These are phyloP conservation scores for Sinonovacula constricta DNA, from an alignment of 1,140 invertebrate genomes.

Conservation along the genomic window DNA sequence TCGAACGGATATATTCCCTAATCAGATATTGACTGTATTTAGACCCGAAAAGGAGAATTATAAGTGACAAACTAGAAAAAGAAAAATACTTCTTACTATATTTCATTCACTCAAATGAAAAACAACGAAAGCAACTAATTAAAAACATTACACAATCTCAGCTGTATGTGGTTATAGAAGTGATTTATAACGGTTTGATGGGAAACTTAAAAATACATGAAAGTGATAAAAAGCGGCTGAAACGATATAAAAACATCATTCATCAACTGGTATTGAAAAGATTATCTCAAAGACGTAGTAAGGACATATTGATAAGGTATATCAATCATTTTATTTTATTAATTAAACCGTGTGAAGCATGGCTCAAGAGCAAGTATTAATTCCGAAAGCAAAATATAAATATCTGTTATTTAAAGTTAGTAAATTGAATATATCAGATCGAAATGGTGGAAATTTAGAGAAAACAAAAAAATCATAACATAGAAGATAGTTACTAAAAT, in stretches of 20 bases:
- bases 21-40: slow-evolving; percentile 27
- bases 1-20: too few species aligned
- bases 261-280: slow-evolving; percentile 26
- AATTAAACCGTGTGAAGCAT: slow-evolving; percentile 33
- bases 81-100: slow-evolving; percentile 46
- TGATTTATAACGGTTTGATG: slow-evolving; percentile 41
- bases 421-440: neutral
- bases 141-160: slow-evolving; percentile 19
- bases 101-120: slow-evolving; percentile 28
- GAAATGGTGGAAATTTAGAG: slow-evolving; percentile 12
- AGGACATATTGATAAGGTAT: slow-evolving; percentile 21
- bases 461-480: neutral
- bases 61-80: slow-evolving; percentile 16
- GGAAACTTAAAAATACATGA: slow-evolving; percentile 37
- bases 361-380: slow-evolving; percentile 40
- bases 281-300: slow-evolving; percentile 19
- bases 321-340: slow-evolving; percentile 22
- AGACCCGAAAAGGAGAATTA: slow-evolving; percentile 29
- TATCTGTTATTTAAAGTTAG: slow-evolving; percentile 26
- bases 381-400: slow-evolving; percentile 37
- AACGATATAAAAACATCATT: slow-evolving; percentile 35
- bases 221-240: slow-evolving; percentile 24
- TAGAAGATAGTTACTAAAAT: slow-evolving; percentile 4
- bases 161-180: slow-evolving; percentile 39
- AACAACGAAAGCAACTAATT: slow-evolving; percentile 44